phyloP scores from a whole-genome alignment of 2,113 vertebrate genomes.

The Solea senegalensis region DNA sequence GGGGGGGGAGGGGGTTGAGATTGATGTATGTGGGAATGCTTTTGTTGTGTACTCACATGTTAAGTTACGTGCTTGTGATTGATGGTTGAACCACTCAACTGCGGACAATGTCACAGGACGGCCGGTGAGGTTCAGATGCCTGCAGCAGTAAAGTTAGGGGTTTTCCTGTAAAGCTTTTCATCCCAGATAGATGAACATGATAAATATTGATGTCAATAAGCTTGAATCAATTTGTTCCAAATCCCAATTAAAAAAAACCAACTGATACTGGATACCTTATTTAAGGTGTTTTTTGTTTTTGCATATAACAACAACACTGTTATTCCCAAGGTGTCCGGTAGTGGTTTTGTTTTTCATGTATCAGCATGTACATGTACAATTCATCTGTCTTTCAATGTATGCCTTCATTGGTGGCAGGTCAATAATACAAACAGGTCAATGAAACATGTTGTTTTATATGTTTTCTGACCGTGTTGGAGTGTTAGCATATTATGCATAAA shows the following conservation, averaged over 20 bases:
- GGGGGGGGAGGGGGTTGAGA: slow-evolving; percentile 22
- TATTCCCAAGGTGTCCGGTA: slow-evolving; percentile 1
- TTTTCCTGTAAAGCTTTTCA: slow-evolving; percentile 32
- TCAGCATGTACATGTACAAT: no score
- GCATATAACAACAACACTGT: slow-evolving; percentile 17
- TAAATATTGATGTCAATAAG: slow-evolving; percentile 72
- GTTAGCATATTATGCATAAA: slow-evolving; percentile 41
- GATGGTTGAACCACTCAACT: slow-evolving; percentile 58
- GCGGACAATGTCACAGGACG: slow-evolving; percentile 29
- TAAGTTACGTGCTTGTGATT: slow-evolving; percentile 63
- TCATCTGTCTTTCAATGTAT: slow-evolving; percentile 18
- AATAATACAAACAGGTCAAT: background rate
- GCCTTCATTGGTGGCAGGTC: slow-evolving; percentile 24
- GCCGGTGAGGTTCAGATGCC: slow-evolving; percentile 35
- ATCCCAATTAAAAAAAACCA: slow-evolving; percentile 66
- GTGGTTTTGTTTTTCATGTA: slow-evolving; percentile 1
- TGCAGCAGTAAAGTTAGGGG: slow-evolving; percentile 26
- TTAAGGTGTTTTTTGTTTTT: slow-evolving; percentile 52
- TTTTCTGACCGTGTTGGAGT: slow-evolving; percentile 41
- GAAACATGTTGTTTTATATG: slow-evolving; percentile 36
- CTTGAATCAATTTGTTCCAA: slow-evolving; percentile 63
- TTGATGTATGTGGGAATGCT: slow-evolving; percentile 61
- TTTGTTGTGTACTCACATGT: slow-evolving; percentile 67
- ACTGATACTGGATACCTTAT: slow-evolving; percentile 42
- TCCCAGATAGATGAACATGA: slow-evolving; percentile 48